Conservation (phyloP, 2,888 invertebrate genomes). For the Diloba caeruleocephala region DNA sequence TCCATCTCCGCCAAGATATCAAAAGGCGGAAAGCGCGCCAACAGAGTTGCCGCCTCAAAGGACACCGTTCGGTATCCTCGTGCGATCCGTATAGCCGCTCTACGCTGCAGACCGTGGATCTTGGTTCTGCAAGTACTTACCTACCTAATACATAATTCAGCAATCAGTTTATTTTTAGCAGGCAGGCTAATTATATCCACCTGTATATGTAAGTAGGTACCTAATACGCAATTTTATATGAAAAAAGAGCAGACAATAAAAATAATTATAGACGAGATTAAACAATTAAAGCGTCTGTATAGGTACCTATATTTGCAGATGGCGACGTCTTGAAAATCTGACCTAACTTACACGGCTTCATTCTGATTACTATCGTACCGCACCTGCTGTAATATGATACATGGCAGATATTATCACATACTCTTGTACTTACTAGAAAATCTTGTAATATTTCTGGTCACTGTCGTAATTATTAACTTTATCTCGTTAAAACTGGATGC, state of each 20-base stretch:
- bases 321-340: conserved; percentile 61
- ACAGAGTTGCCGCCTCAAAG: too few species aligned
- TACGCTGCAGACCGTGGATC: too few species aligned
- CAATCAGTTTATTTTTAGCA: neutral
- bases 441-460: conserved; percentile 8
- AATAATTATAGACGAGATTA: conserved; percentile 9
- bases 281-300: conserved; percentile 54
- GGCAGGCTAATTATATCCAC: too few species aligned
- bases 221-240: too few species aligned
- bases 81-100: too few species aligned
- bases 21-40: too few species aligned
- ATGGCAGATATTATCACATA: conserved; percentile 32
- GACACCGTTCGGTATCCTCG: too few species aligned
- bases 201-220: neutral
- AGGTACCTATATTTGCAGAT: conserved; percentile 50
- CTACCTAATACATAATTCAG: too few species aligned
- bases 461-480: conserved; percentile 28
- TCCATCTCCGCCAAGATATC: too few species aligned
- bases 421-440: conserved; percentile 20
- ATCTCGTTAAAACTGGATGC: conserved; percentile 12
- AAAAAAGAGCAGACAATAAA: conserved; percentile 12
- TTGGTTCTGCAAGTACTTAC: too few species aligned
- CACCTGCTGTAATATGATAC: conserved; percentile 64
- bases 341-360: conserved; percentile 67
- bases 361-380: conserved; percentile 58